Conservation (phyloP, 1,140 invertebrate species). For the Pseudachorutes palmiensis region DNA sequence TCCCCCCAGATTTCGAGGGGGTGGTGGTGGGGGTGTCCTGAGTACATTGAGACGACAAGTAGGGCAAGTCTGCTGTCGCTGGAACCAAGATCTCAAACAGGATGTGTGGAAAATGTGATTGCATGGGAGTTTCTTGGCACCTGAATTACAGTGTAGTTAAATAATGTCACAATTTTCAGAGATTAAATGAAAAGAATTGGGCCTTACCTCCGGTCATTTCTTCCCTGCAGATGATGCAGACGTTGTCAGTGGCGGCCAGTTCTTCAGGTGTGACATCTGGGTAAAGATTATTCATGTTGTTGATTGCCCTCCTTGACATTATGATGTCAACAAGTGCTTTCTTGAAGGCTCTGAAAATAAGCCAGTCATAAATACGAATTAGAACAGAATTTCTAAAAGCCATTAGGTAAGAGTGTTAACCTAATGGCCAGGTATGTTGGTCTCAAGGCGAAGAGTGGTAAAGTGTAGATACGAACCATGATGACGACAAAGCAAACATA, state of each 20-base stretch:
- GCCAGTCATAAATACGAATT: conserved; percentile 14
- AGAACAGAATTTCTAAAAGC: background rate
- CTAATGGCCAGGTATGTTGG: conserved; percentile 98
- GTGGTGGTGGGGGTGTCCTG: conserved; percentile 51
- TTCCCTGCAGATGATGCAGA: conserved; percentile 97
- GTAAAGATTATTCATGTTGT: conserved; percentile 97
- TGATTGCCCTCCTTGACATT: conserved; percentile 88
- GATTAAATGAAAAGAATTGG: background rate
- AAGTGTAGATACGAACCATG: conserved; percentile 94
- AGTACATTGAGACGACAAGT: conserved; percentile 96
- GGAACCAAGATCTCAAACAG: conserved; percentile 98
- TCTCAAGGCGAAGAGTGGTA: conserved; percentile 95
- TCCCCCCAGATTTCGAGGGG: background rate
- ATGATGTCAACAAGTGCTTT: conserved; percentile 97
- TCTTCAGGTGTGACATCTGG: conserved; percentile 93
- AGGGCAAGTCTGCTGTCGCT: conserved; percentile 98
- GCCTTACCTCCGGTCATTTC: conserved; percentile 63
- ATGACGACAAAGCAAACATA: conserved; percentile 91
- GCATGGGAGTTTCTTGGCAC: conserved; percentile 95
- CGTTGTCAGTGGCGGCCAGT: conserved; percentile 86
- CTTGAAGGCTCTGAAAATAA: conserved; percentile 75
- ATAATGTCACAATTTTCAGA: conserved; percentile 8
- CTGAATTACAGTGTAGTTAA: conserved; percentile 47
- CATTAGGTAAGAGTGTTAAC: conserved; percentile 43
- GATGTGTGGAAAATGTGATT: conserved; percentile 99